Base-by-base conservation (phyloP, 2,113 vertebrate species). In the Podocnemis expansa region DNA sequence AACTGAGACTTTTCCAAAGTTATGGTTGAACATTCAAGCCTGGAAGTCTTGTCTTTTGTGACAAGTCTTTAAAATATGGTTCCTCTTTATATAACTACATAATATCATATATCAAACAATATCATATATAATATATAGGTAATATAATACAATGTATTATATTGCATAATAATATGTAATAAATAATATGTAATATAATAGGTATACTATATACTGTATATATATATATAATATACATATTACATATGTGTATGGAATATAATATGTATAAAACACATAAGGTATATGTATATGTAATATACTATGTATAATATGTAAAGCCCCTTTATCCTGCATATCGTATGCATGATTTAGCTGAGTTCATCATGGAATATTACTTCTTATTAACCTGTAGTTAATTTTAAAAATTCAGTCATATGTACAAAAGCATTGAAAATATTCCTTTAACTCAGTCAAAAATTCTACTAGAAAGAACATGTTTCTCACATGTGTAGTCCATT, bases 71-170 rank as follows among this genome's bases (percentile, higher is more conserved):
- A 82, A 38, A 91, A 86, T 8, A 78, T 56, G 43, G 25, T 85
- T 88, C 31, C 34, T 80, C 82, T 93, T 75, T 87, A 51, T 70
- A 79, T 51, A 55, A 82, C 70, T 41, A 11, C 3, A 3, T 10
- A 87, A 82, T n/a, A n/a, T n/a, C n/a, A n/a, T n/a, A 93, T 93
- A 92, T 75, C 51, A 90, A 25, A 41, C 43, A 85, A n/a, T 93
- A 58, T 34, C 51, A 29, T 54, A 56, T 5, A 49, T 93, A 10
- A 47, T 47, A 47, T 47, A 47, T n/a, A n/a, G n/a, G n/a, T n/a
- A n/a, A n/a, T n/a, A n/a, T n/a, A n/a, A n/a, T n/a, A n/a, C n/a
- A n/a, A n/a, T n/a, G n/a, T n/a, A n/a, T n/a, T n/a, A n/a, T n/a
- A n/a, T n/a, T n/a, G n/a, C n/a, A n/a, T n/a, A n/a, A n/a, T n/a